Conservation (phyloP, 2,113 vertebrate genomes). For the Craseonycteris thonglongyai region DNA sequence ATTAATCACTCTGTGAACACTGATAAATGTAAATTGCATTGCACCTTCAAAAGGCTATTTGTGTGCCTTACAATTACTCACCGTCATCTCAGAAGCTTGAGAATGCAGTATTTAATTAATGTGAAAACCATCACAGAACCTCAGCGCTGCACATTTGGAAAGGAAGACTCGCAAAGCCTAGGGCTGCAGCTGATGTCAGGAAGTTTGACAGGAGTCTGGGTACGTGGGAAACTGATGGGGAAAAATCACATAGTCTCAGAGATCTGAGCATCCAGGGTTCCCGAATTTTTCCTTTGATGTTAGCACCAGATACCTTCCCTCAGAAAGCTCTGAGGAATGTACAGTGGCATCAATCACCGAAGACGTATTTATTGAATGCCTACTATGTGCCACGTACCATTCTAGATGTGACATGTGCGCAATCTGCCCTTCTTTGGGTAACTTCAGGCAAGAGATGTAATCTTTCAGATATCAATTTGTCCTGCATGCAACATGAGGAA, state of each 20-base stretch:
- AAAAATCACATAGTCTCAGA: background rate
- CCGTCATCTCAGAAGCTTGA: background rate
- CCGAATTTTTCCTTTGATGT: background rate
- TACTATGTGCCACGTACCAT: background rate
- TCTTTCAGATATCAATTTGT: background rate
- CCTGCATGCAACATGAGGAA: background rate
- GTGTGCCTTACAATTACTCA: background rate
- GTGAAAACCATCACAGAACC: background rate
- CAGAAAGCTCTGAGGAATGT: background rate
- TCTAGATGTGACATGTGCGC: background rate
- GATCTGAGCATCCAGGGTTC: background rate
- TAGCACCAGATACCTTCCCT: background rate
- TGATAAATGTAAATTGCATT: conserved; percentile 5
- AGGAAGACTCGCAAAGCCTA: background rate
- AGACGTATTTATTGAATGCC: background rate
- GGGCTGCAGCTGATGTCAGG: background rate
- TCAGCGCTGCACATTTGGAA: background rate
- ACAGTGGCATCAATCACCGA: background rate
- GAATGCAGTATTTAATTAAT: conserved; percentile 11
- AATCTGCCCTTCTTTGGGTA: background rate
- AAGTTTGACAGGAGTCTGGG: background rate
- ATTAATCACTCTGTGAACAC: conserved; percentile 11
- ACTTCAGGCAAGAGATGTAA: background rate
- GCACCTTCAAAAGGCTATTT: background rate
- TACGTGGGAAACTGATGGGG: background rate